Evolutionary conservation across 1,140 invertebrate genomes (phyloP).

Genomic region (Pararge aegeria): DNA sequence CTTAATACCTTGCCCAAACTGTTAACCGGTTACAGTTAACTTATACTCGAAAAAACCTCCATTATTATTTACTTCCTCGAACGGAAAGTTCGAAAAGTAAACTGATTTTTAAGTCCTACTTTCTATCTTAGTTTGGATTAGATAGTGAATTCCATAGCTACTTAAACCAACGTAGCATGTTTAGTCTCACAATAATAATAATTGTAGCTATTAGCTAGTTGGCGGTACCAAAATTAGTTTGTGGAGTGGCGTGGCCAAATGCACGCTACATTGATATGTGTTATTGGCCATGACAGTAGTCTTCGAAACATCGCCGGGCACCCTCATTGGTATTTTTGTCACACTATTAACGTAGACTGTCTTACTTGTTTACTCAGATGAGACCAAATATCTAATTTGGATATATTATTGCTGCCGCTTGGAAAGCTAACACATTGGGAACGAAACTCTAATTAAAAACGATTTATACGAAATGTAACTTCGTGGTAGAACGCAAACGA

Average conservation of each 20-base stretch:
- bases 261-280: slow-evolving; percentile 67
- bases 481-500: neutral
- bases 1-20: too few species aligned
- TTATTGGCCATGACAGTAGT: slow-evolving; percentile 69
- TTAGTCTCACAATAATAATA: slow-evolving; percentile 6
- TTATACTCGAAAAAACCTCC: too few species aligned
- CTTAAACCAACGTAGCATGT: slow-evolving; percentile 1
- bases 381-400: slow-evolving; percentile 63
- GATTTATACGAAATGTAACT: neutral
- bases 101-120: neutral
- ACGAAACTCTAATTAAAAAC: neutral
- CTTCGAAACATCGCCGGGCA: slow-evolving; percentile 40
- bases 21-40: too few species aligned
- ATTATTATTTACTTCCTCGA: too few species aligned
- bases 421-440: neutral
- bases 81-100: too few species aligned
- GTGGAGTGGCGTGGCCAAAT: slow-evolving; percentile 60
- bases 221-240: slow-evolving; percentile 21
- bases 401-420: slow-evolving; percentile 6
- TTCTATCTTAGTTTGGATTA: neutral
- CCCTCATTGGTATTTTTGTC: slow-evolving; percentile 67
- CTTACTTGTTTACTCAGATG: slow-evolving; percentile 70
- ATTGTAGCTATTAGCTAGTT: slow-evolving; percentile 8
- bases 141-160: neutral
- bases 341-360: slow-evolving; percentile 31